Base-by-base conservation (phyloP, 37 sponge, comb jelly and placozoan species). In the Hexactinellida sp. region DNA sequence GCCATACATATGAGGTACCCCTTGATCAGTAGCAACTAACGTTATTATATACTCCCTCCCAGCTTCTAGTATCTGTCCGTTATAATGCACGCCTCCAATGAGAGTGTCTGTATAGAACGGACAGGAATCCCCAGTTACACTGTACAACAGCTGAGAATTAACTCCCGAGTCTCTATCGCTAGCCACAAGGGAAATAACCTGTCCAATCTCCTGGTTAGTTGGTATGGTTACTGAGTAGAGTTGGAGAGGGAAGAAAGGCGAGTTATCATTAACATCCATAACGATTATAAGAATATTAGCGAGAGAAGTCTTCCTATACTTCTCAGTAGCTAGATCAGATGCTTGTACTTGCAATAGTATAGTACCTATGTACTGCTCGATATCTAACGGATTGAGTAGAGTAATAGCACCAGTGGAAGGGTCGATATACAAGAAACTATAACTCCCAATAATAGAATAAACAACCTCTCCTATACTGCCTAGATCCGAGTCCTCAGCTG, bases 201-300 rank as follows among this genome's bases (percentile, higher is more conserved):
- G 13, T 13, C 86, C 82, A n/a, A 19, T 7, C 25, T 24, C 37
- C 1, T 16, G 47, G 16, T 85, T 83, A 51, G 39, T 23, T n/a
- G 55, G 37, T 41, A 85, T 54, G 1, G 1, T 1, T 83, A 41
- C 28, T 23, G n/a, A 24, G 36, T 85, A 63, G 3, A 24, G 37
- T 21, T 5, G 1, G 5, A 19, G 37, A 55, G 86, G 37, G 36
- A 85, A 85, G 23, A 19, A 36, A 25, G 86, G 86, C 1, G 86
- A 9, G 10, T 55, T 36, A 38, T 85, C 86, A 85, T 85, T 85
- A 5, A 85, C 54, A 54, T 85, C 86, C 3, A 47, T 24, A 55
- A 85, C 54, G 24, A 36, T 21, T 28, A 85, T 21, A 24, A 54
- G 24, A 23, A 85, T 24, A 39, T 36, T 38, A 10, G 52, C 82